Conservation (phyloP, 2,113 vertebrate species). For the Hippocampus zosterae region DNA sequence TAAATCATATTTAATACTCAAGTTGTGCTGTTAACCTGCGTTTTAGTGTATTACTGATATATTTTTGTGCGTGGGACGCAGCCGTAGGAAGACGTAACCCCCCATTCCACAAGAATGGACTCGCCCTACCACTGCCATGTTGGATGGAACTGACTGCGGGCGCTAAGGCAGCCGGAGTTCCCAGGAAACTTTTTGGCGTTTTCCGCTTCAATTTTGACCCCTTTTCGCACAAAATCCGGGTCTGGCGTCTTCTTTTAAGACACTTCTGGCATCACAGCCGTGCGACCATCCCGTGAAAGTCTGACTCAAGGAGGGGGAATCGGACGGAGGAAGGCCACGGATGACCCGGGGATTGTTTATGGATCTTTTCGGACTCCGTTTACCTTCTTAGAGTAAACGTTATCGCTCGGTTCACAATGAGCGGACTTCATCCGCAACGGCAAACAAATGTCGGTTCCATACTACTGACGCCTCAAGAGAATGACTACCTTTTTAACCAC, state of each 20-base stretch:
- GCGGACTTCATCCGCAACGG: constrained; percentile 78
- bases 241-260: constrained; percentile 2
- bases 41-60: background rate
- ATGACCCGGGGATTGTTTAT: constrained; percentile 66
- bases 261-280: background rate
- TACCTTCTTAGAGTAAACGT: constrained; percentile 48
- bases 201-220: constrained; percentile 28
- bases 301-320: constrained; percentile 35
- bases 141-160: constrained; percentile 72
- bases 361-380: constrained; percentile 40
- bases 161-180: constrained; percentile 62
- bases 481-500: constrained; percentile 82
- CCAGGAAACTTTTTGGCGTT: constrained; percentile 67
- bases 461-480: constrained; percentile 83
- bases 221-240: constrained; percentile 21
- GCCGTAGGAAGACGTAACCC: background rate
- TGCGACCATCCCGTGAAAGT: background rate
- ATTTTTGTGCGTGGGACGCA: background rate
- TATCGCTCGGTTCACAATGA: constrained; percentile 71
- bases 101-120: constrained; percentile 27
- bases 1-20: background rate
- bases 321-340: constrained; percentile 59
- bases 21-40: background rate
- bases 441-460: constrained; percentile 76
- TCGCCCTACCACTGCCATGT: constrained; percentile 80